Conservation (phyloP, 2,888 invertebrate species). For the Cephus spinipes region DNA sequence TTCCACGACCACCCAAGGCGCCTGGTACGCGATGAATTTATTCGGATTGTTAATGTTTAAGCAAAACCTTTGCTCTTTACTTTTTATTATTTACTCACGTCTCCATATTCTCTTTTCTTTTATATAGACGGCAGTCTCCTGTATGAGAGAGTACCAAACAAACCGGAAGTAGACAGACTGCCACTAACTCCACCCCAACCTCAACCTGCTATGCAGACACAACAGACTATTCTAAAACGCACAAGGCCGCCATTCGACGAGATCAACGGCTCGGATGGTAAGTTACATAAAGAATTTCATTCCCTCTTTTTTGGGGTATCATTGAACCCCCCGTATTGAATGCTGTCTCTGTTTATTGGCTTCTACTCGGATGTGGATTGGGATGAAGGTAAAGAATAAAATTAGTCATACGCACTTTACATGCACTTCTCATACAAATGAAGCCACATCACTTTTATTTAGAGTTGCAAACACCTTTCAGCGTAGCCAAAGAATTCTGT, state of each 20-base stretch:
- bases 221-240: slow-evolving; percentile 76
- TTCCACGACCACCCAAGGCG: slow-evolving; percentile 92
- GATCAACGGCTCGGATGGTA: slow-evolving; percentile 89
- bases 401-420: not conserved
- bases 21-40: slow-evolving; percentile 70
- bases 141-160: slow-evolving; percentile 88
- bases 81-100: not conserved
- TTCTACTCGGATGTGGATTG: slow-evolving; percentile 75
- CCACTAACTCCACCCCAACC: slow-evolving; percentile 67
- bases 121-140: slow-evolving; percentile 84
- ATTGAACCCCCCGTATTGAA: slow-evolving; percentile 48
- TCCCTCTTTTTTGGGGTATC: slow-evolving; percentile 1
- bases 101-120: slow-evolving; percentile 19
- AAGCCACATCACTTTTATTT: not conserved
- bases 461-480: not conserved
- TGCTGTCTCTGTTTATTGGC: slow-evolving; percentile 68
- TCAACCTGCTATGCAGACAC: slow-evolving; percentile 59
- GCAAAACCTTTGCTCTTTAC: not conserved
- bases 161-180: slow-evolving; percentile 78
- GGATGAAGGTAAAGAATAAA: slow-evolving; percentile 71
- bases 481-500: not conserved
- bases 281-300: slow-evolving; percentile 61
- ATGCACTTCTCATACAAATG: not conserved
- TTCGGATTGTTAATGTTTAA: not conserved
- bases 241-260: slow-evolving; percentile 86